A percentile compares a stretch with the other conserved stretches of the same genome.
Conservation (phyloP, 92 coral and sea anemone genomes). For the Umimayanthus kanabou region DNA sequence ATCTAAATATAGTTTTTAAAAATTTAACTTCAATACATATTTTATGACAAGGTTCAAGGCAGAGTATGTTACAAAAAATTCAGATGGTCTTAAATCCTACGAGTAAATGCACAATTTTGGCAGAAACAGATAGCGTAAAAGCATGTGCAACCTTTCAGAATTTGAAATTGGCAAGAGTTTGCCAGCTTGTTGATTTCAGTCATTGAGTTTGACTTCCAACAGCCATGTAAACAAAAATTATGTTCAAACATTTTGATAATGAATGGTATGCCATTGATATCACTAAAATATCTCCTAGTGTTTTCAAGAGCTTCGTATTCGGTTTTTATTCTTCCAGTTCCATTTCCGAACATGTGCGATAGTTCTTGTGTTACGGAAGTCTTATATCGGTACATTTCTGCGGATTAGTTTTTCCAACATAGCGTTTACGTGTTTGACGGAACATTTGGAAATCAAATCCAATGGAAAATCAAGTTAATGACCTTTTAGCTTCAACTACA, state of each 20-base stretch:
- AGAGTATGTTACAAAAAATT: neutral
- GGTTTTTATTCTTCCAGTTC: no score
- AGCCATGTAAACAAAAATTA: slow-evolving; percentile 15
- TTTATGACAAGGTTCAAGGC: neutral
- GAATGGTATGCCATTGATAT: slow-evolving; percentile 37
- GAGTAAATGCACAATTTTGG: neutral
- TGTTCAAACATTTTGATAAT: slow-evolving; percentile 30
- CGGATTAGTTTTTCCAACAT: neutral
- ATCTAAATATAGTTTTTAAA: no score
- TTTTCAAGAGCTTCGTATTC: neutral
- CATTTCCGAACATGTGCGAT: neutral
- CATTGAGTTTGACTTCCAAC: slow-evolving; percentile 16
- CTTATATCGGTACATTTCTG: neutral
- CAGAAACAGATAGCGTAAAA: no score
- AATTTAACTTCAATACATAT: no score
- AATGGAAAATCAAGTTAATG: neutral
- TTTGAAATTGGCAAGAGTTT: neutral
- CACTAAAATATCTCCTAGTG: slow-evolving; percentile 37
- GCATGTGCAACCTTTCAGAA: slow-evolving; percentile 1
- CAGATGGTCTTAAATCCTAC: neutral
- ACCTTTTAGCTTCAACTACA: slow-evolving; percentile 31
- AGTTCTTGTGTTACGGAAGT: slow-evolving; percentile 25
- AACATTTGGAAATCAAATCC: slow-evolving; percentile 19
- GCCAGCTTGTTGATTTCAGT: neutral
- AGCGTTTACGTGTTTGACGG: neutral